These are phyloP conservation scores for Strongylocentrotus purpuratus DNA, from an alignment of 35 echinoderm and acorn worm genomes.

Conservation along the genomic window DNA sequence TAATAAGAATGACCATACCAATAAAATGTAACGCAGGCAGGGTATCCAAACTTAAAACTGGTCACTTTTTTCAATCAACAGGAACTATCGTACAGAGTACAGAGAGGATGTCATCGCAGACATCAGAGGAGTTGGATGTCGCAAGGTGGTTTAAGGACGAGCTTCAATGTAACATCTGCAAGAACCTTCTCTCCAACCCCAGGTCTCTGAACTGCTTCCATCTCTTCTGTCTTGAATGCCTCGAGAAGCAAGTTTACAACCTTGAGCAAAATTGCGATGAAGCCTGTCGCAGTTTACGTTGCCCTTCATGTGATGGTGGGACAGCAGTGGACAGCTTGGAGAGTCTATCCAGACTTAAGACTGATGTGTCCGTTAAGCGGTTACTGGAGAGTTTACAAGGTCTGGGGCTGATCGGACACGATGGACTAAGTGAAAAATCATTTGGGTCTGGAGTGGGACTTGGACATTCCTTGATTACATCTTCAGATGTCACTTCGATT, in stretches of 20 bases:
- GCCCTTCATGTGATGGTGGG: not conserved
- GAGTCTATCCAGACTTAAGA: not conserved
- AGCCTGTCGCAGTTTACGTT: not conserved
- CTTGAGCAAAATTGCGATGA: not conserved
- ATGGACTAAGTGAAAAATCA: not conserved
- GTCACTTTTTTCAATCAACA: too few relatives aligned
- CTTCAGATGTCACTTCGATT: not conserved
- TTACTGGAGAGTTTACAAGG: not conserved
- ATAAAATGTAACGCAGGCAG: too few relatives aligned
- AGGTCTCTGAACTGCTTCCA: constrained; percentile 19
- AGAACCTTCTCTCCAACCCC: not conserved
- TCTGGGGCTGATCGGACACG: not conserved
- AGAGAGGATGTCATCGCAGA: not conserved
- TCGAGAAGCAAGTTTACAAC: not conserved
- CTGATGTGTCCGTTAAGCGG: not conserved
- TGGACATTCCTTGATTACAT: not conserved
- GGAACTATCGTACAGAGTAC: too few relatives aligned
- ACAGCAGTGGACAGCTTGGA: not conserved
- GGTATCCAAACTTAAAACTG: too few relatives aligned
- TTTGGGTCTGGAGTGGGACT: not conserved
- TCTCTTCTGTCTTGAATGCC: not conserved
- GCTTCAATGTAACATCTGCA: not conserved
- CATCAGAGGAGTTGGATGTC: not conserved
- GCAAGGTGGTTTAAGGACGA: not conserved
- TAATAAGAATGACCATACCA: too few relatives aligned